A percentile compares a stretch with the other conserved stretches of the same genome.
Evolutionary conservation across 1,140 invertebrate species (phyloP).

Genomic region (Drosophila ogumai): DNA sequence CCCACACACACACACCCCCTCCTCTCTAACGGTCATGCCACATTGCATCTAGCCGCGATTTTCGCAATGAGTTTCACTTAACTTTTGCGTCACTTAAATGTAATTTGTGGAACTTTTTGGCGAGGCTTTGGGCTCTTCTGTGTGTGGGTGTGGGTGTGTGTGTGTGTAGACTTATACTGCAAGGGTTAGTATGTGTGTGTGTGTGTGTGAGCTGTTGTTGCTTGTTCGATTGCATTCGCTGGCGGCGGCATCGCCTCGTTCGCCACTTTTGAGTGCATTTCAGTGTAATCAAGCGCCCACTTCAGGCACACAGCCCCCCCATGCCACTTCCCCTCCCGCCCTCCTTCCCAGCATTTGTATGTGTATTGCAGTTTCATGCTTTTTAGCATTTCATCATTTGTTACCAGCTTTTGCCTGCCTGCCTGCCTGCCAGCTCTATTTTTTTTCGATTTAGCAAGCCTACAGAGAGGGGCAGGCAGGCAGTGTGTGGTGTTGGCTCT

Average conservation of each 20-base stretch:
- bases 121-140: slow-evolving; percentile 28
- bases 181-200: background rate
- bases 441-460: slow-evolving; percentile 40
- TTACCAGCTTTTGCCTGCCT: slow-evolving; percentile 59
- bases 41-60: slow-evolving; percentile 57
- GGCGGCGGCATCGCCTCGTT: slow-evolving; percentile 50
- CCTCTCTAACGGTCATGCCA: slow-evolving; percentile 24
- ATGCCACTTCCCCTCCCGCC: background rate
- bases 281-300: slow-evolving; percentile 77
- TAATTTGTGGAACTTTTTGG: slow-evolving; percentile 75
- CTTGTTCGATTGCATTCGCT: slow-evolving; percentile 60
- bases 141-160: background rate
- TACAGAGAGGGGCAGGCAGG: background rate
- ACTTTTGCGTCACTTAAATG: slow-evolving; percentile 78
- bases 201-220: slow-evolving; percentile 16
- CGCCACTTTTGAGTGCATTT: slow-evolving; percentile 78
- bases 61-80: slow-evolving; percentile 73
- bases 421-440: slow-evolving; percentile 21
- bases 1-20: background rate
- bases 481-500: slow-evolving; percentile 3
- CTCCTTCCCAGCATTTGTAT: background rate
- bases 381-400: slow-evolving; percentile 80
- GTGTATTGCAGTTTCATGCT: slow-evolving; percentile 58
- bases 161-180: background rate
- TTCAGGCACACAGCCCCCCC: slow-evolving; percentile 36